A percentile compares a stretch with the other conserved stretches of the same genome.
Conservation (phyloP, 2,113 vertebrate genomes). For the Suncus etruscus region DNA sequence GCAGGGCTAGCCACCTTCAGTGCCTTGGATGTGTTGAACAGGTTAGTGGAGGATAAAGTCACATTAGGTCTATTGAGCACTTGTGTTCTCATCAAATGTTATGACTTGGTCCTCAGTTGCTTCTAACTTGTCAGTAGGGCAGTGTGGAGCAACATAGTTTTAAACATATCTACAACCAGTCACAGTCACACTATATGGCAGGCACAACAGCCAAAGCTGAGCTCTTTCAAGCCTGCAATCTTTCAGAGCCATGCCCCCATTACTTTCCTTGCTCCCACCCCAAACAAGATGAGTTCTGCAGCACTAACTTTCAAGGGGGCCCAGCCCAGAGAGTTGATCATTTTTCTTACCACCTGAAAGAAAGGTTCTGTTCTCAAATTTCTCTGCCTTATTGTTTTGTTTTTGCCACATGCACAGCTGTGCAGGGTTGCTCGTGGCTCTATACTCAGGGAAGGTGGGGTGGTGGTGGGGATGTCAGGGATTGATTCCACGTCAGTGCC, state of each 20-base stretch:
- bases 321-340: background rate
- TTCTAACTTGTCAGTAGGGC: background rate
- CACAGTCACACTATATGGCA: background rate
- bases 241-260: background rate
- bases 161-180: background rate
- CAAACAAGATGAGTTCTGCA: background rate
- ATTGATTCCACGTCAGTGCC: too few relatives aligned
- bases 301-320: background rate
- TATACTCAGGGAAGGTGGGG: too few relatives aligned
- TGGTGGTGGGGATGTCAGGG: too few relatives aligned
- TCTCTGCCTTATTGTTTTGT: slow-evolving; percentile 17
- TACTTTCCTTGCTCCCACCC: background rate
- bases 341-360: background rate
- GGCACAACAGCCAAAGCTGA: background rate
- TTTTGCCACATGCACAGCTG: too few relatives aligned
- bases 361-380: background rate
- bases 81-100: background rate
- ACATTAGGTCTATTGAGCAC: background rate
- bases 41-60: slow-evolving; percentile 17
- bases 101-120: background rate
- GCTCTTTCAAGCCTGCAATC: background rate
- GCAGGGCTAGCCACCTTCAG: background rate
- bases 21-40: background rate
- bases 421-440: too few relatives aligned
- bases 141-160: background rate